Evolutionary conservation across 2,797 vertebrate species (phyloP), one percentile per base, ranked within the genome.

Genomic region (Acipenser ruthenus): DNA sequence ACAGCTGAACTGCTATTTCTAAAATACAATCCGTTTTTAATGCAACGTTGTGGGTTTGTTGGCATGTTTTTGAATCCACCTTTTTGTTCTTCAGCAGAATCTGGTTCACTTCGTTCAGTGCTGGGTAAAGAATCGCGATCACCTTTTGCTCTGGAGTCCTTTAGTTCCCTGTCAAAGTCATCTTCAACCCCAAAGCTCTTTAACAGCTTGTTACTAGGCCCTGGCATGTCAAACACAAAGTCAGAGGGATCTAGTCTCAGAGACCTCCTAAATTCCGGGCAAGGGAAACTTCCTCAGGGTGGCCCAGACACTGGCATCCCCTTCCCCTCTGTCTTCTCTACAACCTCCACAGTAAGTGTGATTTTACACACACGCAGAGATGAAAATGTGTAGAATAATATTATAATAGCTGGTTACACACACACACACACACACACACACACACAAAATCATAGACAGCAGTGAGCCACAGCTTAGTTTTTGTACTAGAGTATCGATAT

Each of bases 231-330:
- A 72, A 96, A 93, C 85, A 95, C 93, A 74, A 99, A 98, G 85
- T 84, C 93, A 0, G 97, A 99, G 84, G 97, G 97, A 55, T 96
- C 95, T 68, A 99, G 97, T 83, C 92, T 99, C 71, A 87, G 97
- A 79, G 95, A 99, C 81, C 87, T 99, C 68, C 95, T 99, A 67
- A 97, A 99, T 83, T 94, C 95, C 0, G 95, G 96, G 65, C 93
- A 95, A 0, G 97, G 97, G 68, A 97, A 95, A 74, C 93, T 99
- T 75, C 92, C 95, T 51, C 95, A 97, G 74, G 90, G 91, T 63
- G 85, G 92, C 1, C 79, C 91, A 73, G 97, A 99, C 50, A 78
- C 93, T 56, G 92, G 92, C 60, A 91, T 99, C 61, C 95, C 96
- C 6, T 99, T 99, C 80, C 96, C 96, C 71, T 94, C 96, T 0